Evolutionary conservation across 2,797 vertebrate species (phyloP), one percentile per base, ranked within the genome.

Genomic region (Characodon lateralis): DNA sequence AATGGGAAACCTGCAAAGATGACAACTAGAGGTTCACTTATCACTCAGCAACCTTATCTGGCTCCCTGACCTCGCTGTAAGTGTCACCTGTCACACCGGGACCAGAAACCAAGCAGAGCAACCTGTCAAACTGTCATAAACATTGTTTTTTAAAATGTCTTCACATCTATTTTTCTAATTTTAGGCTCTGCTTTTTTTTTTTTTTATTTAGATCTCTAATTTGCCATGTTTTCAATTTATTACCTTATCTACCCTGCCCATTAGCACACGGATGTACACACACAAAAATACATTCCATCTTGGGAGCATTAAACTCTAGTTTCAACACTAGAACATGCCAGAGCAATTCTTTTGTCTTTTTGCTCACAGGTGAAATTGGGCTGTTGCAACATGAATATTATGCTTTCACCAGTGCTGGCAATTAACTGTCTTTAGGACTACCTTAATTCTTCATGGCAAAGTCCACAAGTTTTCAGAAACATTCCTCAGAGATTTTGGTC

Each of bases 31-130:
- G 89, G 82, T 71, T 81, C 72, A 85, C 90, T 91, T 92, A 91
- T 94, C 92, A 89, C 85, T 85, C 56, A 81, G 80, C 85, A 86
- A 74, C 43, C 82, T 90, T 93, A 91, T 94, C 91, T 72, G 70
- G 63, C 82, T 78, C 83, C 78, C 51, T 78, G 85, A 90, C 84
- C 87, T 89, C 85, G 12, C 71, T 82, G 63, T 81, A 82, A 88
- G 87, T 79, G 83, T 90, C 87, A 91, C 90, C 86, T 91, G 92
- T 88, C 89, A 90, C 74, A 79, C 88, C 82, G 78, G 59, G 72
- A 86, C 92, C 89, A 89, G 90, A 92, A 90, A 83, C 80, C 14
- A 5, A 85, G 81, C 80, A 74, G 59, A 78, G 72, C 77, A 71
- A 76, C 69, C 66, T 76, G 74, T 71, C 39, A n/a, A 75, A 73